Evolutionary conservation across 2,888 invertebrate species (phyloP).

Genomic region (Empis stercorea): DNA sequence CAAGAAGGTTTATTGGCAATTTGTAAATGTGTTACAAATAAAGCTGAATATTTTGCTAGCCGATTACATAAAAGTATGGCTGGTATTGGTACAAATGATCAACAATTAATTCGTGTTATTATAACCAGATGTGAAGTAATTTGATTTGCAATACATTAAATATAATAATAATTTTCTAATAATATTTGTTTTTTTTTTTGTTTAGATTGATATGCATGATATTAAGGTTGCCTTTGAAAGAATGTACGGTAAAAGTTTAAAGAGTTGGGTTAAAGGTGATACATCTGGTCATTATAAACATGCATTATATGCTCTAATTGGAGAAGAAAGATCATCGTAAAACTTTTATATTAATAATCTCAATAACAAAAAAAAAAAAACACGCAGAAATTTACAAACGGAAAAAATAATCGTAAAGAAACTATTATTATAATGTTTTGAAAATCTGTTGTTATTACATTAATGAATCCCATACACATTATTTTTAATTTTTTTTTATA

Average conservation of each 20-base stretch:
- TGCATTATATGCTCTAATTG: conserved; percentile 59
- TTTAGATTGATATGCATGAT: conserved; percentile 63
- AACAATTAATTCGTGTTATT: conserved; percentile 69
- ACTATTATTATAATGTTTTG: no score
- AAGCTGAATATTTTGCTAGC: conserved; percentile 74
- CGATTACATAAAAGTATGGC: conserved; percentile 78
- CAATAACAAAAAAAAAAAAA: no score
- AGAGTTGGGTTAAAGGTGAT: conserved; percentile 71
- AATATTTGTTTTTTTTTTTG: not conserved
- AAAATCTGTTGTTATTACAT: no score
- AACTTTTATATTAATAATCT: not conserved
- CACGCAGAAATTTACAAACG: no score
- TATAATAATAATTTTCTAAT: not conserved
- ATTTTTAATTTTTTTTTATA: no score
- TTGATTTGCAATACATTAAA: not conserved
- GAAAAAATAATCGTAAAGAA: no score
- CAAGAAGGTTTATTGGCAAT: conserved; percentile 71
- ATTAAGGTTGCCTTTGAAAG: conserved; percentile 67
- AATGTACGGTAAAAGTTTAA: conserved; percentile 61
- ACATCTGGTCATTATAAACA: conserved; percentile 81
- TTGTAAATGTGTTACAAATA: conserved; percentile 65
- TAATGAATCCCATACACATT: no score
- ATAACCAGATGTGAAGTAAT: conserved; percentile 60
- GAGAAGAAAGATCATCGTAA: conserved; percentile 35
- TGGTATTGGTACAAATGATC: conserved; percentile 80